phyloP scores from a whole-genome alignment of 2,888 invertebrate genomes.

The Pelosia muscerda region DNA sequence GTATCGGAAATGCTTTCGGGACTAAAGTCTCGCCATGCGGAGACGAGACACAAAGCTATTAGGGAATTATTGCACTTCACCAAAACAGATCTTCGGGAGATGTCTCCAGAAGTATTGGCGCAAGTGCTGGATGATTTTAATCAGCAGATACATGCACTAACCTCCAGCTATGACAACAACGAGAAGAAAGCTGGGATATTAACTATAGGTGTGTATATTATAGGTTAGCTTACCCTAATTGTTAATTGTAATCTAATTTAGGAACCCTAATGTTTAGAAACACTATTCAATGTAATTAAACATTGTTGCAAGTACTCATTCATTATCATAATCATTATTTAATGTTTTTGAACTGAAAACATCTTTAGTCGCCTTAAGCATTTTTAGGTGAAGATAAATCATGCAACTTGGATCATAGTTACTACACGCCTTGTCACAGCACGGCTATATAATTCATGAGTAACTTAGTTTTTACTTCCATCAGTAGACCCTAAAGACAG shows the following conservation, averaged over 20 bases:
- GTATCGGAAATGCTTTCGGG: conserved; percentile 94
- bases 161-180: conserved; percentile 95
- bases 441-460: too few species aligned
- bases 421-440: too few species aligned
- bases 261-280: neutral
- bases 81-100: conserved; percentile 95
- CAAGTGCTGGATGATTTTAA: conserved; percentile 97
- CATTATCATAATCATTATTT: neutral
- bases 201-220: conserved; percentile 90
- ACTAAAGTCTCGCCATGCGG: conserved; percentile 95
- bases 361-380: too few species aligned
- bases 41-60: conserved; percentile 93
- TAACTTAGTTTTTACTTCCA: too few species aligned
- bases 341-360: too few species aligned
- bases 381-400: too few species aligned
- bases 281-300: neutral
- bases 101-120: conserved; percentile 94
- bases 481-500: too few species aligned
- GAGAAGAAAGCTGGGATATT: conserved; percentile 98
- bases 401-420: too few species aligned
- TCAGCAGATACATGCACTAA: conserved; percentile 97
- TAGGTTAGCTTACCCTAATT: conserved; percentile 42
- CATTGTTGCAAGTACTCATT: neutral
- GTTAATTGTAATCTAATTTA: neutral
- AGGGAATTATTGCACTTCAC: conserved; percentile 95